A percentile compares a stretch with the other conserved stretches of the same genome.
Evolutionary conservation across 2,888 invertebrate species (phyloP).

Genomic region (Cactoblastis cactorum): DNA sequence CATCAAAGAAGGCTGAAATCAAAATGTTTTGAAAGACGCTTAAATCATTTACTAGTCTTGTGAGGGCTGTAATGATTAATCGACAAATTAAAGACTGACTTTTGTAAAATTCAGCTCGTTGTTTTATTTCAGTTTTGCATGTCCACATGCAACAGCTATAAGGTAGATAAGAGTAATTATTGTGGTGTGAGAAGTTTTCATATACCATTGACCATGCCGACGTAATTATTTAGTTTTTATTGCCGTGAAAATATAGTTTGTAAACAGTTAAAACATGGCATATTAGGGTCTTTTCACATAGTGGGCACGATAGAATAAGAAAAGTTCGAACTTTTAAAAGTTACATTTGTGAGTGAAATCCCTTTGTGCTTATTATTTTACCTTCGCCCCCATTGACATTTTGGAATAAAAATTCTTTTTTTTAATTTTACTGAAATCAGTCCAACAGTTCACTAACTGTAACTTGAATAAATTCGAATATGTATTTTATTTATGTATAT

Average conservation of each 20-base stretch:
- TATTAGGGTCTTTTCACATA: not conserved
- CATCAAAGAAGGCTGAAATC: not conserved
- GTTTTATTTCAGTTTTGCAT: conserved; percentile 22
- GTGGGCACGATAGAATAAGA: no score
- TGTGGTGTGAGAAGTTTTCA: not conserved
- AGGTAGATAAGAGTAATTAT: not conserved
- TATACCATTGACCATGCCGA: not conserved
- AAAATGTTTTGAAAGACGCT: not conserved
- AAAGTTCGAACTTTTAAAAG: no score
- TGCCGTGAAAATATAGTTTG: not conserved
- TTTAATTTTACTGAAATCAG: no score
- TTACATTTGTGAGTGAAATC: no score
- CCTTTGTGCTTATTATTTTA: no score
- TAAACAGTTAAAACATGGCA: not conserved
- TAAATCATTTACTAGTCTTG: not conserved
- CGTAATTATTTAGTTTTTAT: not conserved
- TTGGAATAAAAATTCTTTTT: no score
- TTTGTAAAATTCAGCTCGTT: conserved; percentile 42
- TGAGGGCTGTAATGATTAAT: not conserved
- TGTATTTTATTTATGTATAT: no score
- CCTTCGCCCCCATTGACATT: no score
- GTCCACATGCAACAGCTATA: not conserved
- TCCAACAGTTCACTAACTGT: no score
- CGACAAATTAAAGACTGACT: conserved; percentile 40
- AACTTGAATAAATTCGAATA: no score